Conservation (phyloP, 2,888 invertebrate species). For the Drosophila nigricruria region DNA sequence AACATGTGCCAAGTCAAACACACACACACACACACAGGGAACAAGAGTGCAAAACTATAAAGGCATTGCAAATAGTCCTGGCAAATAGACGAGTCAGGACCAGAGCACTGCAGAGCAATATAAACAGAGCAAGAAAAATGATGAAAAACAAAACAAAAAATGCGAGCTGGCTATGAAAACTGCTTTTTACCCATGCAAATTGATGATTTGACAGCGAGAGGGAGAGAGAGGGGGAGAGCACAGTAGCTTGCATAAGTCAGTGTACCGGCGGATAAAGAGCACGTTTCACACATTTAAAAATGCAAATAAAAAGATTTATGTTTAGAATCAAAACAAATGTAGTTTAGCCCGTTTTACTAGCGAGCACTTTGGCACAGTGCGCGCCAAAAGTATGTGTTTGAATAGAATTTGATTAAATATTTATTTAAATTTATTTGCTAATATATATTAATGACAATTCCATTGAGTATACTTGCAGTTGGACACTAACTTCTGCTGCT, state of each 20-base stretch:
- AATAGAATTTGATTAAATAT: too few relatives aligned
- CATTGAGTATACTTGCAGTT: neutral
- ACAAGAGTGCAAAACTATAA: slow-evolving; percentile 49
- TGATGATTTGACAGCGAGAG: slow-evolving; percentile 25
- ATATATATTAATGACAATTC: neutral
- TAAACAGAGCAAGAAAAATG: slow-evolving; percentile 5
- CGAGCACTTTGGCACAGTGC: neutral
- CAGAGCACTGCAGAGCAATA: slow-evolving; percentile 5
- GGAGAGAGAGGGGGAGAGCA: neutral
- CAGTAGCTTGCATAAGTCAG: slow-evolving; percentile 10
- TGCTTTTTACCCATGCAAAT: slow-evolving; percentile 38
- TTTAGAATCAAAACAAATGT: neutral
- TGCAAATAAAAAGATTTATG: neutral
- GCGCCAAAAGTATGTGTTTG: neutral
- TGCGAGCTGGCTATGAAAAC: slow-evolving; percentile 22
- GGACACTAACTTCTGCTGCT: slow-evolving; percentile 18
- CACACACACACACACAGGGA: slow-evolving; percentile 41
- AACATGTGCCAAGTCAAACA: slow-evolving; percentile 54
- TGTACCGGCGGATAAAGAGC: neutral
- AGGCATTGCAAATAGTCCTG: slow-evolving; percentile 63
- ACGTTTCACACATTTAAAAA: slow-evolving; percentile 1
- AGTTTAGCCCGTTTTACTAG: neutral
- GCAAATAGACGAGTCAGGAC: slow-evolving; percentile 40
- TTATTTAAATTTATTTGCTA: too few relatives aligned
- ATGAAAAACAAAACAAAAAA: neutral